These are phyloP conservation scores for Crocuta crocuta DNA, from an alignment of 2,113 vertebrate species.

Conservation along the genomic window DNA sequence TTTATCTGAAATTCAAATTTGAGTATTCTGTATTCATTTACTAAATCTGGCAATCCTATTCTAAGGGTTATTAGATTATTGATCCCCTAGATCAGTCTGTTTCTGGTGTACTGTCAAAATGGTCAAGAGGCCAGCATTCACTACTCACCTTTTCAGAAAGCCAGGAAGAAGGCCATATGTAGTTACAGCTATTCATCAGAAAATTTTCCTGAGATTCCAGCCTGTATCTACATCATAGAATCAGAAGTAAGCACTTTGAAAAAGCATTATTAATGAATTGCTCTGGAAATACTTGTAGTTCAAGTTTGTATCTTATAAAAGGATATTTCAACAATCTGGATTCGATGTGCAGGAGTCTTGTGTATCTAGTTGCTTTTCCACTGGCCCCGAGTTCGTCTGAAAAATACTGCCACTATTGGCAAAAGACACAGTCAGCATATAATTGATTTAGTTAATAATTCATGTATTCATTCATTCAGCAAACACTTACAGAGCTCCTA, in stretches of 20 bases:
- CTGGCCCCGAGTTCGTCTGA: background rate
- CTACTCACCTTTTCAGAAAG: background rate
- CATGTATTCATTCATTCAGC: background rate
- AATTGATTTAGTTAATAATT: slow-evolving; percentile 53
- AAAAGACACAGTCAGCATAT: background rate
- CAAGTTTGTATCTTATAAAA: background rate
- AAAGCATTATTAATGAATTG: background rate
- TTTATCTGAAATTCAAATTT: background rate
- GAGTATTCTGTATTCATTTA: background rate
- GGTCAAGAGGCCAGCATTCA: background rate
- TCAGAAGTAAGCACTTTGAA: background rate
- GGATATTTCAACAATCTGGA: background rate
- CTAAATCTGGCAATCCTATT: background rate
- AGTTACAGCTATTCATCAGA: background rate
- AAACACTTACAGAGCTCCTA: background rate
- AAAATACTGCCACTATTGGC: background rate
- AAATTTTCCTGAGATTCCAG: background rate
- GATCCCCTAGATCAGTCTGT: background rate
- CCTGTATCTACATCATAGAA: background rate
- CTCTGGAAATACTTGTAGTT: background rate
- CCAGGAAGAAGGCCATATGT: background rate
- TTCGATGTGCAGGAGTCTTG: fast-evolving
- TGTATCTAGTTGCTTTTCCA: background rate
- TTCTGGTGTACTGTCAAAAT: background rate
- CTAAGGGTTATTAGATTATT: background rate